Percentiles rank a stretch among this genome's conserved stretches.
Evolutionary conservation across 2,888 invertebrate species (phyloP).

Genomic region (Calameuta filiformis): DNA sequence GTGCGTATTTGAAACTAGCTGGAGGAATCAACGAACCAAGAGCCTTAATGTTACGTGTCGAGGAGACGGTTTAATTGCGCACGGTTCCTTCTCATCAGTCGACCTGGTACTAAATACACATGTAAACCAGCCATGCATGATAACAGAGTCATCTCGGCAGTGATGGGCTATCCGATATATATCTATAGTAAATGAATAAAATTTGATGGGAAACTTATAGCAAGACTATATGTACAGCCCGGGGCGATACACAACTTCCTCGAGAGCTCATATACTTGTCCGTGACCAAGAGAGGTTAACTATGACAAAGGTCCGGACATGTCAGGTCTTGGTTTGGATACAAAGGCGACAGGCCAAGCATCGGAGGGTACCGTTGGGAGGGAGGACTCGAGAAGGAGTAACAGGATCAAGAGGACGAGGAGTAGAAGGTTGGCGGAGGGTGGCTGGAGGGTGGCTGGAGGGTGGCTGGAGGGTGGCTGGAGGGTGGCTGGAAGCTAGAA

Average conservation of each 20-base stretch:
- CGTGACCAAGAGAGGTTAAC: conserved; percentile 11
- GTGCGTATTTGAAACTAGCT: background rate
- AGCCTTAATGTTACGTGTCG: background rate
- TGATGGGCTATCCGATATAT: background rate
- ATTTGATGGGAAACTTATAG: background rate
- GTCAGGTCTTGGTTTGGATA: conserved; percentile 16
- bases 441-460: no score
- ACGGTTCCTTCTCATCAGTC: background rate
- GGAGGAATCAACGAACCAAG: background rate
- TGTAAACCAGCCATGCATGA: background rate
- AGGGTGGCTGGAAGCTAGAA: conserved; percentile 3
- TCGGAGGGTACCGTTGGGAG: background rate
- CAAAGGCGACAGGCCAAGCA: conserved; percentile 7
- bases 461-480: background rate
- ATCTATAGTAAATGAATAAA: background rate
- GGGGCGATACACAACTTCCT: background rate
- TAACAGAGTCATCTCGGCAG: background rate
- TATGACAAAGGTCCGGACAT: conserved; percentile 22
- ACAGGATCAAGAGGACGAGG: background rate
- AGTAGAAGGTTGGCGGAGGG: background rate
- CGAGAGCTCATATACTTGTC: background rate
- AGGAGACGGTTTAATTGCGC: background rate
- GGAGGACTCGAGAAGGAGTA: background rate
- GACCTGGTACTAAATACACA: background rate
- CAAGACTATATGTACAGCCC: background rate